Conservation (phyloP, 2,113 vertebrate species). For the Bos indicus region DNA sequence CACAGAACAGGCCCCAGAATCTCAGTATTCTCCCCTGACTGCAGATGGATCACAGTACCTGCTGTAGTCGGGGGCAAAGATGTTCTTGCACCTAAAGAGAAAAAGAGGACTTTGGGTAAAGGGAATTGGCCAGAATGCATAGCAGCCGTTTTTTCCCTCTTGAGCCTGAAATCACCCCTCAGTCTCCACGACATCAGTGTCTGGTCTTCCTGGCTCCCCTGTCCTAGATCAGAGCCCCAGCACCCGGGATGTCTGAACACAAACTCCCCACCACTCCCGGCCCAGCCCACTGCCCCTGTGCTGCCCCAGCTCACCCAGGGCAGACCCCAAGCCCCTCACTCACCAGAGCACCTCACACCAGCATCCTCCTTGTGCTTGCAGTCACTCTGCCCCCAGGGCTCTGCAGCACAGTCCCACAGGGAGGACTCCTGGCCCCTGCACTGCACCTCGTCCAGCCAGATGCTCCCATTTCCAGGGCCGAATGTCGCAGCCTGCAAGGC, state of each 20-base stretch:
- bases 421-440: no score
- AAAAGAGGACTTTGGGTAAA: not conserved
- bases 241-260: not conserved
- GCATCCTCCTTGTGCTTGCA: conserved; percentile 74
- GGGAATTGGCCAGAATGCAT: not conserved
- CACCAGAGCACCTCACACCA: conserved; percentile 77
- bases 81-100: not conserved
- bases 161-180: not conserved
- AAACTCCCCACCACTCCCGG: not conserved
- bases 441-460: no score
- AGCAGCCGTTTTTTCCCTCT: not conserved
- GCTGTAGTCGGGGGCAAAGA: not conserved
- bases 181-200: not conserved
- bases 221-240: not conserved
- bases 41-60: not conserved
- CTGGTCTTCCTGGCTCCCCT: no score
- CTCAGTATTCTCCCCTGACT: not conserved
- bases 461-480: no score
- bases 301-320: not conserved
- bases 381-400: conserved; percentile 10
- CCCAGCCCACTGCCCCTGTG: no score
- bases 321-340: not conserved
- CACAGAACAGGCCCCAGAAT: not conserved
- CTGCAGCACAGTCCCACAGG: no score
- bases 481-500: not conserved